Evolutionary conservation across 2,797 vertebrate genomes (phyloP).

Genomic region (Parotocinclus haroldoi): DNA sequence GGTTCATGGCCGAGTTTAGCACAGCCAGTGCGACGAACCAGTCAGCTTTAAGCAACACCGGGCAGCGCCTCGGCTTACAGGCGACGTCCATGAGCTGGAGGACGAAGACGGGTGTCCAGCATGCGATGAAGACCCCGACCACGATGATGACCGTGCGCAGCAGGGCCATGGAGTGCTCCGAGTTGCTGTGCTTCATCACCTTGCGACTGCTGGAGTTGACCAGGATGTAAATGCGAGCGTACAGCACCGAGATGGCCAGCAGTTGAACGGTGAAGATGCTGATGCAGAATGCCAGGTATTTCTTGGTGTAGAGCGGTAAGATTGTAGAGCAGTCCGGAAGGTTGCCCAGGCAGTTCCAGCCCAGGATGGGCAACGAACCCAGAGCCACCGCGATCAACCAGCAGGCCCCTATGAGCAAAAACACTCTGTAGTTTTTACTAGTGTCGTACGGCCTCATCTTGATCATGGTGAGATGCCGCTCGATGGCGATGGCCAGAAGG

Average conservation of each 20-base stretch:
- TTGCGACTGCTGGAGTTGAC: slow-evolving; percentile 90
- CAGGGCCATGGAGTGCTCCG: slow-evolving; percentile 87
- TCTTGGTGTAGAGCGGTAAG: slow-evolving; percentile 89
- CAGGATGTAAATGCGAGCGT: slow-evolving; percentile 87
- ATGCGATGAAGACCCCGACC: slow-evolving; percentile 90
- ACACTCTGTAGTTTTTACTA: slow-evolving; percentile 92
- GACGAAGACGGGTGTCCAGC: slow-evolving; percentile 89
- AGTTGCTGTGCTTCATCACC: slow-evolving; percentile 85
- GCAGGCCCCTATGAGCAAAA: slow-evolving; percentile 90
- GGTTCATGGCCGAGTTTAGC: slow-evolving; percentile 94
- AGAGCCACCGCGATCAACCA: slow-evolving; percentile 86
- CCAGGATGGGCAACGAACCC: slow-evolving; percentile 88
- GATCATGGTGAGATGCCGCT: slow-evolving; percentile 95
- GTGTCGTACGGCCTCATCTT: slow-evolving; percentile 94
- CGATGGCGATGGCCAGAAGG: slow-evolving; percentile 90
- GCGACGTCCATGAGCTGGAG: slow-evolving; percentile 89
- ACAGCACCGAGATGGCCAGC: slow-evolving; percentile 84
- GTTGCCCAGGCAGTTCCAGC: slow-evolving; percentile 90
- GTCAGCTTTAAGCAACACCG: slow-evolving; percentile 78
- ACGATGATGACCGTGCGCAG: slow-evolving; percentile 91
- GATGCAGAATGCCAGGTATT: slow-evolving; percentile 90
- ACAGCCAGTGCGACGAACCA: slow-evolving; percentile 89
- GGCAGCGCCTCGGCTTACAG: slow-evolving; percentile 70
- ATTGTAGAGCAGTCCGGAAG: slow-evolving; percentile 88
- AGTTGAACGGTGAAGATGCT: slow-evolving; percentile 84